A percentile compares a stretch with the other conserved stretches of the same genome.
Conservation (phyloP, 2,888 invertebrate species). For the Ichneumon xanthorius region DNA sequence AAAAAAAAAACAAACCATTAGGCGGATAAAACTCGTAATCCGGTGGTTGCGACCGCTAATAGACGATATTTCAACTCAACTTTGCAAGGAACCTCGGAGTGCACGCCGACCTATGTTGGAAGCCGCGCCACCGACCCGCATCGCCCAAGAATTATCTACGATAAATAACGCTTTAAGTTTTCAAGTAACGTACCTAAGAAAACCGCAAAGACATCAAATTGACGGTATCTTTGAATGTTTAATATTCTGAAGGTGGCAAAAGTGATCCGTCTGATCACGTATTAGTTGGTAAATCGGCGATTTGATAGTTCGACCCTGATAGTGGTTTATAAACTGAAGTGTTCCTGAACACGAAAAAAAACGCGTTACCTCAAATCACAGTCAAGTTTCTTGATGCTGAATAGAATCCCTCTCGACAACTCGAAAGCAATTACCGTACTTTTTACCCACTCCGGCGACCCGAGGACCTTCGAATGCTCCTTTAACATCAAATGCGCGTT, state of each 20-base stretch:
- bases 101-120: neutral
- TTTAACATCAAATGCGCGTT: conserved; percentile 61
- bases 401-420: conserved; percentile 44
- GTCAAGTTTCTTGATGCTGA: too few relatives aligned
- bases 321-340: neutral
- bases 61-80: neutral
- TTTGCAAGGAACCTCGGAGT: neutral
- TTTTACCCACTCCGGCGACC: conserved; percentile 68
- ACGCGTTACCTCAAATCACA: too few relatives aligned
- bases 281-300: neutral
- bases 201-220: too few relatives aligned
- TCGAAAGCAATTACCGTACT: conserved; percentile 74
- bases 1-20: neutral
- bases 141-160: neutral
- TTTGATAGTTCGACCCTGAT: neutral
- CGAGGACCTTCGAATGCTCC: conserved; percentile 62
- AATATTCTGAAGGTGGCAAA: neutral
- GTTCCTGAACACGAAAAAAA: neutral
- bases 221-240: neutral
- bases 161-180: too few relatives aligned
- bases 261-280: neutral
- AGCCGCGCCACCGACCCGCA: neutral
- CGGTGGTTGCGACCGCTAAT: neutral
- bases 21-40: neutral
- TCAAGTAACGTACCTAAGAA: too few relatives aligned